A percentile compares a stretch with the other conserved stretches of the same genome.
phyloP scores from a whole-genome alignment of 2,888 invertebrate genomes.

The Callinectes sapidus region DNA sequence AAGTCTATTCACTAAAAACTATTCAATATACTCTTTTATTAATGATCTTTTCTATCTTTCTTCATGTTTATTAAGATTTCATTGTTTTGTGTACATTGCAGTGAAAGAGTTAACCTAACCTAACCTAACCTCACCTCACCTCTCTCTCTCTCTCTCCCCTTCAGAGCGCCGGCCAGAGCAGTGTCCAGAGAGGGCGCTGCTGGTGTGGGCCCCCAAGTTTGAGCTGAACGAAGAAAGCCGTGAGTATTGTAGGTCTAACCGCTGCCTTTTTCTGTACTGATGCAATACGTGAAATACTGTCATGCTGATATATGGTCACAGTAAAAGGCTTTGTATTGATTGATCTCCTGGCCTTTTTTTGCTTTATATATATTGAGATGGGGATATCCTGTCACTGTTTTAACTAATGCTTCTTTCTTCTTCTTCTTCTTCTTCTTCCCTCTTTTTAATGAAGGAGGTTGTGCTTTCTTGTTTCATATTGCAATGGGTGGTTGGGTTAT shows the following conservation, averaged over 20 bases:
- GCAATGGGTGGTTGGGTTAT: no score
- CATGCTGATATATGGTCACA: background rate
- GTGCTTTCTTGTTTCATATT: no score
- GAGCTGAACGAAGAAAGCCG: slow-evolving; percentile 92
- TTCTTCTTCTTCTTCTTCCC: no score
- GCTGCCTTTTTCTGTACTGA: background rate
- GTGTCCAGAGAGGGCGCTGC: slow-evolving; percentile 87
- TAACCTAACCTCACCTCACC: no score
- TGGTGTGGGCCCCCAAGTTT: slow-evolving; percentile 96
- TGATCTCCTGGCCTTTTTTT: background rate
- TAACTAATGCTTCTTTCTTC: background rate
- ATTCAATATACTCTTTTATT: no score
- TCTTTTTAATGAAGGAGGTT: no score
- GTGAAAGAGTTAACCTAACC: no score
- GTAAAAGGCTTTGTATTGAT: background rate
- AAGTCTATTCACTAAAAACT: no score
- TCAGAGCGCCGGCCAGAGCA: slow-evolving; percentile 73
- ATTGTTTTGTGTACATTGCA: no score
- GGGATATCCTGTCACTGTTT: background rate
- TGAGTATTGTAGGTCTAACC: slow-evolving; percentile 78
- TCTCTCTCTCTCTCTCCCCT: background rate
- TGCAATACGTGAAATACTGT: background rate
- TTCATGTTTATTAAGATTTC: no score
- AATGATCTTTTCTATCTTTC: no score
- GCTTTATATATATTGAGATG: background rate